Evolutionary conservation across 1,140 invertebrate species (phyloP), one percentile per base, ranked within the genome.

Genomic region (Caenorhabditis latens): DNA sequence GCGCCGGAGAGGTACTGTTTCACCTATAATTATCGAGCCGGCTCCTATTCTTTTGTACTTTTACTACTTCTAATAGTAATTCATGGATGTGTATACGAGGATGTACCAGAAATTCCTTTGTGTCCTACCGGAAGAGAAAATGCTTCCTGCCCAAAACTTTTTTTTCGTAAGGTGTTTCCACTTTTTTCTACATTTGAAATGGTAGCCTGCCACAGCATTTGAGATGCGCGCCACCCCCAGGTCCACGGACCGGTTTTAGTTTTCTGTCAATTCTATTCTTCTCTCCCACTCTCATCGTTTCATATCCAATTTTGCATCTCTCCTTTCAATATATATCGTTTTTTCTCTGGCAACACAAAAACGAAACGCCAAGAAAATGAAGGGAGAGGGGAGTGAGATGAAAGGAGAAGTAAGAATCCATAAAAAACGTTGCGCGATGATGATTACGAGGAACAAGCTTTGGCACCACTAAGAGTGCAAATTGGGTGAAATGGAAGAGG

Each of bases 21-120:
- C 71, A 79, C 71, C 71, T 79, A 53, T 79, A 79, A 79, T 79
- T 79, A 79, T 79, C 71, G 71, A 79, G 71, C 71, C 71, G 71
- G 71, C 71, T 79, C 43, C 71, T 79, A 79, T 79, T 71, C 14
- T 71, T 46, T 46, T 79, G 71, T 42, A 79, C 46, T 79, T 79
- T 53, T 50, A 43, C 71, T 53, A 79, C n/a, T 42, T 21, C 14
- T 9, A 13, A 14, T 42, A 32, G 24, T 8, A 8, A 32, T 32
- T 2, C 42, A 4, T 21, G 7, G 6, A 43, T 43, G 9, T 8
- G 32, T 32, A 2, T 32, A 32, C 32, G 32, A 32, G 32, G 32
- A 32, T 32, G 32, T 32, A 32, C 32, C 32, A 32, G 32, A 32
- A 32, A 32, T n/a, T 46, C n/a, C n/a, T 71, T 4, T 71, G 6